Conservation (phyloP, 2,113 vertebrate genomes). For the Mesitornis unicolor region DNA sequence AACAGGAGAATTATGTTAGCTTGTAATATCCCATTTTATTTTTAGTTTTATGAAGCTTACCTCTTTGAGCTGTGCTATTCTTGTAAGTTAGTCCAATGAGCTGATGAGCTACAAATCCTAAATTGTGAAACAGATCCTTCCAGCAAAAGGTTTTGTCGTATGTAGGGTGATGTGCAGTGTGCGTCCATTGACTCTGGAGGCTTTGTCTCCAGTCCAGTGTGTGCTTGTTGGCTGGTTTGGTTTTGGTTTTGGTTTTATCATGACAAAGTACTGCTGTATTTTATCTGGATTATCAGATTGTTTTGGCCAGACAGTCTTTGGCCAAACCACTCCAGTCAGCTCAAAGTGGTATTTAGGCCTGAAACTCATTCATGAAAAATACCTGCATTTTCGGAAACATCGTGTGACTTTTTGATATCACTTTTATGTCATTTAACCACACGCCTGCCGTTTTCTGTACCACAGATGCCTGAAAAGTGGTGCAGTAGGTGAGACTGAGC, state of each 20-base stretch:
- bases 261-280: background rate
- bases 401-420: accelerated
- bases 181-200: background rate
- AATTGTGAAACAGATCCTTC: background rate
- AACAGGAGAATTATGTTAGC: background rate
- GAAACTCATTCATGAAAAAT: background rate
- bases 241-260: background rate
- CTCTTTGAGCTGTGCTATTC: background rate
- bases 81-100: background rate
- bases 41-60: background rate
- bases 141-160: background rate
- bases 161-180: background rate
- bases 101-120: background rate
- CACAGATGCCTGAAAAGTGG: background rate
- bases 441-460: background rate
- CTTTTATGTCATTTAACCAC: background rate
- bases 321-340: background rate
- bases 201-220: background rate
- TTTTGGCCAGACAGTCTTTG: background rate
- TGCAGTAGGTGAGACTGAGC: background rate
- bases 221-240: background rate
- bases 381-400: background rate
- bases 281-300: background rate
- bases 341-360: background rate
- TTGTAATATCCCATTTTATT: background rate